phyloP scores from a whole-genome alignment of 2,888 invertebrate genomes.

The Nephrocerus scutellatus region DNA sequence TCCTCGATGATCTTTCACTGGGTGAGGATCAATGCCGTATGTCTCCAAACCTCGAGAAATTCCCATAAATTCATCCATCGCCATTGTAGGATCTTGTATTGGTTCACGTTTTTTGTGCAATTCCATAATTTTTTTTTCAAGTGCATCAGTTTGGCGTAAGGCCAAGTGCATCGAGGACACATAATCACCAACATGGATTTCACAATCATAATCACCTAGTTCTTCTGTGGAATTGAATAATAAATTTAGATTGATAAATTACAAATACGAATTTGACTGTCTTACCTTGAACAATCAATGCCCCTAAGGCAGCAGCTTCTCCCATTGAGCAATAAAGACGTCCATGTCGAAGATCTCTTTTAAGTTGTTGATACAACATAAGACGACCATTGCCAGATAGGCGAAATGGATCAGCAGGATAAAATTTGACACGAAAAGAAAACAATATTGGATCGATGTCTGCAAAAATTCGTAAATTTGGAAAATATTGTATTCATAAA shows the following conservation, averaged over 20 bases:
- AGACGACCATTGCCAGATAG: constrained; percentile 93
- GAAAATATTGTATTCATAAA: background rate
- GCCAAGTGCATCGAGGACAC: constrained; percentile 85
- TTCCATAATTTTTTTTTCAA: constrained; percentile 90
- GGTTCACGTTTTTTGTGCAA: constrained; percentile 81
- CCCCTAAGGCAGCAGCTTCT: constrained; percentile 83
- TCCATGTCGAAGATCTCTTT: constrained; percentile 91
- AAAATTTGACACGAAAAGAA: constrained; percentile 96
- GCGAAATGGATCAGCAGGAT: constrained; percentile 89
- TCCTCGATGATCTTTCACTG: constrained; percentile 93
- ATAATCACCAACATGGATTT: constrained; percentile 81
- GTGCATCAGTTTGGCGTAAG: constrained; percentile 82
- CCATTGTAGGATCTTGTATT: constrained; percentile 78
- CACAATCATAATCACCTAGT: constrained; percentile 87
- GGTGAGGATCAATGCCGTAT: constrained; percentile 96
- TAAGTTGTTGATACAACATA: constrained; percentile 91
- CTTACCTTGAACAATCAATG: constrained; percentile 85
- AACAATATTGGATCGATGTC: constrained; percentile 87
- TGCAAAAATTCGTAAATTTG: constrained; percentile 49
- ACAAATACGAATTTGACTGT: constrained; percentile 5
- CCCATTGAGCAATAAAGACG: constrained; percentile 85
- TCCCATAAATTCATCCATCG: constrained; percentile 84
- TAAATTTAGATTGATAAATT: background rate
- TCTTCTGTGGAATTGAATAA: constrained; percentile 61
- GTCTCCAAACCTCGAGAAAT: constrained; percentile 89